These are phyloP conservation scores for Hydrochoerus hydrochaeris DNA, from an alignment of 2,113 vertebrate genomes.

Conservation along the genomic window DNA sequence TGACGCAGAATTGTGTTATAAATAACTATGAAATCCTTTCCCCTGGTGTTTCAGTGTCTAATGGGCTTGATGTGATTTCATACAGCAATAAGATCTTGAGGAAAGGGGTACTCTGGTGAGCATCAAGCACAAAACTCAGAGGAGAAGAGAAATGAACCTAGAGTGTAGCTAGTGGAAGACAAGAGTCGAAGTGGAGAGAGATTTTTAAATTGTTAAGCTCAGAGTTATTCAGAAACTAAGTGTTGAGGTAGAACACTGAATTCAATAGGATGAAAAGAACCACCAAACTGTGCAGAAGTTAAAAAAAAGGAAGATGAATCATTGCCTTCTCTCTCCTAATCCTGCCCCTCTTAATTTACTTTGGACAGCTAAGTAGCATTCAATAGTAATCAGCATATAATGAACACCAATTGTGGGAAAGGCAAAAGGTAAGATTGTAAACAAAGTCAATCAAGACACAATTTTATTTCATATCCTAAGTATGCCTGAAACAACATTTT, in stretches of 20 bases:
- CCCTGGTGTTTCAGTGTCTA: background rate
- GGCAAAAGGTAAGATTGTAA: background rate
- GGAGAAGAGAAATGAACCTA: background rate
- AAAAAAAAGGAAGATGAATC: background rate
- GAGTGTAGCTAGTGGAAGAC: background rate
- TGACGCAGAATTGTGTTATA: background rate
- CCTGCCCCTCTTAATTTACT: background rate
- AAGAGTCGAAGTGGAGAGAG: background rate
- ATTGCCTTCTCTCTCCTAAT: accelerated
- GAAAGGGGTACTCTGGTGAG: background rate
- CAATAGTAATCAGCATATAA: background rate
- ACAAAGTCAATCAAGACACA: background rate
- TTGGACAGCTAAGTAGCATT: background rate
- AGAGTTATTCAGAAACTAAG: constrained; percentile 18
- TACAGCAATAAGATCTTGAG: background rate
- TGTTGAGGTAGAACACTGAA: background rate
- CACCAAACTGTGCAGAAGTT: background rate
- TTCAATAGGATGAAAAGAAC: background rate
- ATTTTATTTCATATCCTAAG: background rate
- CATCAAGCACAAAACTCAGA: background rate
- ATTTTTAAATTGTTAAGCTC: background rate
- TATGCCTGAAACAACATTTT: background rate
- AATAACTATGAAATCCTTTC: background rate
- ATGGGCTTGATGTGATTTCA: background rate
- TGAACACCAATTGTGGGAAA: background rate